Base-by-base conservation (phyloP, 2,888 invertebrate species). In the Trichogramma dendrolimi region DNA sequence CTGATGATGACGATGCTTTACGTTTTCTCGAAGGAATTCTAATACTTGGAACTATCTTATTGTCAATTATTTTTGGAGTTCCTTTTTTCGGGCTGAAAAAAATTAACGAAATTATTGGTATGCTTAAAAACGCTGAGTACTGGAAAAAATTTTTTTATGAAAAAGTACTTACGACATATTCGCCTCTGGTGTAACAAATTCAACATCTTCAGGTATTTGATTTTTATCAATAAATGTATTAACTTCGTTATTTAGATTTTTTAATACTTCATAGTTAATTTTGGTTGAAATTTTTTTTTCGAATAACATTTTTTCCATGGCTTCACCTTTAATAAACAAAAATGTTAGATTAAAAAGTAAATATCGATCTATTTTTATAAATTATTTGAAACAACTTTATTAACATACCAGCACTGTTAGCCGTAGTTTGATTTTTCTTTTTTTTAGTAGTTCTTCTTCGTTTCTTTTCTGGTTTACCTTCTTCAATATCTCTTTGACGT, bases 181-280 rank as follows among this genome's bases (percentile, higher is more conserved):
- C 27, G 27, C 27, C 42, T 61, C 60, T 6, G 67, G 67, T 5
- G 60, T 40, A 10, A 52, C 55, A 62, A 67, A 67, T 4, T 65
- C 52, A 50, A 58, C 55, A n/a, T 67, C 67, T 58, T 62, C 67
- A 10, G 58, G 40, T 59, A 10, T 48, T 55, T 55, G 57, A 38
- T 48, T 54, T 7, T 54, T 41, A 44, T 69, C 67, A 53, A 53
- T 70, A 4, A 69, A 42, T 11, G 57, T 14, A 48, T 41, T 68
- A 54, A 64, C 62, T 52, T 69, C 67, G 42, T 77, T 77, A 68
- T 86, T 89, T 60, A 96, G 81, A 70, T 90, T 91, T 78, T 91
- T 92, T 63, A 98, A 81, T 47, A 97, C 96, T 70, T 98, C 97
- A 75, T 99, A 99, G 80, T 99, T 97, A 60, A 99, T 96, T 83